These are phyloP conservation scores for Cordylochernes scorpioides DNA, from an alignment of 2,888 invertebrate species.

Conservation along the genomic window DNA sequence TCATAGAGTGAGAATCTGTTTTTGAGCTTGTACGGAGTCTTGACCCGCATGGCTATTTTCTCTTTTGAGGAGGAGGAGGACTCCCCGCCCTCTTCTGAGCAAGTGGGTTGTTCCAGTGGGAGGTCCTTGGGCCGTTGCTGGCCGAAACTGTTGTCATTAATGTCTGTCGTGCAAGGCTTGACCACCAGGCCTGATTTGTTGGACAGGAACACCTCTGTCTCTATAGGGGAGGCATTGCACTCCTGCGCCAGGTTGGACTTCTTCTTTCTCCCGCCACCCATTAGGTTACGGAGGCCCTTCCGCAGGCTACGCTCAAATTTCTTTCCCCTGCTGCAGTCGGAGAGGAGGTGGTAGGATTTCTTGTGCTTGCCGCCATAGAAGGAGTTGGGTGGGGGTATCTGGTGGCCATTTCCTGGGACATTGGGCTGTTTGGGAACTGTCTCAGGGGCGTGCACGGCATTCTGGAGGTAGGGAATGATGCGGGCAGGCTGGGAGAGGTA, in stretches of 20 bases:
- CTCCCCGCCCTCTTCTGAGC: no score
- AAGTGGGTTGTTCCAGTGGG: no score
- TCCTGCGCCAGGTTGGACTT: background rate
- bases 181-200: constrained; percentile 1
- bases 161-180: background rate
- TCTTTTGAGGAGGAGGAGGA: no score
- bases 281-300: background rate
- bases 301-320: background rate
- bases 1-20: constrained; percentile 52
- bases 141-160: background rate
- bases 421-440: constrained; percentile 22
- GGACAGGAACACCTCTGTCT: constrained; percentile 9
- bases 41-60: constrained; percentile 5
- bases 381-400: no score
- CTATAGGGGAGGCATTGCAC: constrained; percentile 1
- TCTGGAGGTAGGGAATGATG: constrained; percentile 42
- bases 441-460: constrained; percentile 31
- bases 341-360: background rate
- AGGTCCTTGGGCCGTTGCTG: background rate
- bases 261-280: background rate
- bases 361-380: background rate
- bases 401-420: constrained; percentile 18
- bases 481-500: constrained; percentile 17
- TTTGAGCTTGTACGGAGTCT: constrained; percentile 15
- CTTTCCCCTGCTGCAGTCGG: no score